Percentiles rank a stretch among this genome's conserved stretches.
Evolutionary conservation across 2,797 vertebrate species (phyloP).

Genomic region (Lacerta viridis): DNA sequence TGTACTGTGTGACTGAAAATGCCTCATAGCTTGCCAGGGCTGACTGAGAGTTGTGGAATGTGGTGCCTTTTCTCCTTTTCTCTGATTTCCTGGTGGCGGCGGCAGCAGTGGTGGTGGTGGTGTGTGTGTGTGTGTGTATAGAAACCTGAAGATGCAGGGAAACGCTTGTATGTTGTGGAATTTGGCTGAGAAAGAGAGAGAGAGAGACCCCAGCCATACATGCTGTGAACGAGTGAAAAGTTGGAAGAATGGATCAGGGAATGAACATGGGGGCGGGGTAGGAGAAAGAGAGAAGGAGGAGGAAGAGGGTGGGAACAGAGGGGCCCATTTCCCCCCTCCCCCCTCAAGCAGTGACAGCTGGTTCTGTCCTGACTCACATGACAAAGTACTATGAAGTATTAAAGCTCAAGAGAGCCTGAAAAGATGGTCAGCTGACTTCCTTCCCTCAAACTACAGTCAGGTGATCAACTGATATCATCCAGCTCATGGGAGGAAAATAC

Average conservation of each 20-base stretch:
- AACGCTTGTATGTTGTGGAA: constrained; percentile 85
- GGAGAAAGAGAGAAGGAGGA: constrained; percentile 75
- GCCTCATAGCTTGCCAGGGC: constrained; percentile 76
- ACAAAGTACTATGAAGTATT: constrained; percentile 71
- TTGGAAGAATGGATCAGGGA: constrained; percentile 74
- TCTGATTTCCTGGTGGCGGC: constrained; percentile 72
- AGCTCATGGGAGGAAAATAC: constrained; percentile 56
- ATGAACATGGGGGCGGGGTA: constrained; percentile 66
- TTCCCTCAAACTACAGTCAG: constrained; percentile 71
- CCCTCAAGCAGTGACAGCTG: constrained; percentile 79
- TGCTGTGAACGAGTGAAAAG: constrained; percentile 78
- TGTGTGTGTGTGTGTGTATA: constrained; percentile 37
- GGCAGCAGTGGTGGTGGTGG: constrained; percentile 67
- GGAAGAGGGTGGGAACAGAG: constrained; percentile 79
- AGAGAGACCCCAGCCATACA: constrained; percentile 69
- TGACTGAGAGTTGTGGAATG: constrained; percentile 79
- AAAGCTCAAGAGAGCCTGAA: constrained; percentile 63
- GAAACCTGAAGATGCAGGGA: constrained; percentile 80
- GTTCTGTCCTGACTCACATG: constrained; percentile 75
- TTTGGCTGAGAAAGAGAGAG: constrained; percentile 81
- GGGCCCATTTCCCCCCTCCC: constrained; percentile 78
- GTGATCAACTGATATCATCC: constrained; percentile 71
- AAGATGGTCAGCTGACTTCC: constrained; percentile 78
- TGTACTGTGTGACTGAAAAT: constrained; percentile 82
- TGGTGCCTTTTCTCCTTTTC: constrained; percentile 74